These are phyloP conservation scores for Irena cyanogastra DNA, from an alignment of 2,113 vertebrate species.

Conservation along the genomic window DNA sequence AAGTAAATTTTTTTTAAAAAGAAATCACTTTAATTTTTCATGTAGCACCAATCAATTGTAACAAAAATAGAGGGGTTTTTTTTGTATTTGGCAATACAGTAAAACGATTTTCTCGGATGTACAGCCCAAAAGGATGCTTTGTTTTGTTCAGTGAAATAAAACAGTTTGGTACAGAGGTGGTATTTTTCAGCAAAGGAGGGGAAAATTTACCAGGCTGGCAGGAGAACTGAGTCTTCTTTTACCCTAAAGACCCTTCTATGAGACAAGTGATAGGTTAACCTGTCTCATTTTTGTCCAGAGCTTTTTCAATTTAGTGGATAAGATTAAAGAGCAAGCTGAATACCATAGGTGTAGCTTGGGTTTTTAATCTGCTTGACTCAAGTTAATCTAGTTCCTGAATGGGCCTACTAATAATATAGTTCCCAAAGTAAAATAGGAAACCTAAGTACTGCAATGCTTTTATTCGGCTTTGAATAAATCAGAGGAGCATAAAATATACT, in stretches of 20 bases:
- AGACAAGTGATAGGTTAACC: constrained; percentile 28
- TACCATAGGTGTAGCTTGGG: not conserved
- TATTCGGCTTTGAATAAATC: constrained; percentile 19
- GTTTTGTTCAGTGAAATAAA: not conserved
- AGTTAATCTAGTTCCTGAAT: constrained; percentile 32
- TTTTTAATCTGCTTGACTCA: constrained; percentile 43
- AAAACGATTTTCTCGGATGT: not conserved
- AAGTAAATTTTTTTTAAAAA: not conserved
- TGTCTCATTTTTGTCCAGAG: constrained; percentile 18
- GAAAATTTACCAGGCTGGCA: not conserved
- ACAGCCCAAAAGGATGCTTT: not conserved
- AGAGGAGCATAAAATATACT: constrained; percentile 22
- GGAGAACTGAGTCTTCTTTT: not conserved
- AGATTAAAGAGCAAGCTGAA: not conserved
- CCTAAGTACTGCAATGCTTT: constrained; percentile 1
- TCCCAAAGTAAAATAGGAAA: not conserved
- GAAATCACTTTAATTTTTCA: not conserved
- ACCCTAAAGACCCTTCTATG: not conserved
- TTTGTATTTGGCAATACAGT: not conserved
- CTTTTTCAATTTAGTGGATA: constrained; percentile 39
- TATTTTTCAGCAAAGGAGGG: not conserved
- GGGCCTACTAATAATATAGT: constrained; percentile 4
- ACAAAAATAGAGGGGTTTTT: not conserved
- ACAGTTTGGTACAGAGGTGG: not conserved
- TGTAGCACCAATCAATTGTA: not conserved